A percentile compares a stretch with the other conserved stretches of the same genome.
Conservation (phyloP, 2,888 invertebrate species). For the Macaria notata region DNA sequence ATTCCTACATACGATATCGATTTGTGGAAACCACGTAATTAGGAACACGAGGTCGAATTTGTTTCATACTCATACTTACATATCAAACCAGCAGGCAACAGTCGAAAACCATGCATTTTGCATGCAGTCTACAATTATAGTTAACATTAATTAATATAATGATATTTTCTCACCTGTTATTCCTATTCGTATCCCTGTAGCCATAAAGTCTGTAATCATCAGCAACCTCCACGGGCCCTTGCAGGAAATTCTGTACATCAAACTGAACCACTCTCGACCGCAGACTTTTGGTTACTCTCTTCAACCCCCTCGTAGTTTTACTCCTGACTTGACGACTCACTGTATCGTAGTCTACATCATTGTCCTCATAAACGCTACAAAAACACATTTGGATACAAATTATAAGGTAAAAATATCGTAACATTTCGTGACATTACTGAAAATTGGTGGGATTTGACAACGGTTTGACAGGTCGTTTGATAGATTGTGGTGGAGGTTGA, state of each 20-base stretch:
- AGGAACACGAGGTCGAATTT: too few species aligned
- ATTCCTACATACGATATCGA: too few species aligned
- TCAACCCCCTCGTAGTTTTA: constrained; percentile 2
- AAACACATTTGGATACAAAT: constrained; percentile 40
- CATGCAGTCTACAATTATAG: too few species aligned
- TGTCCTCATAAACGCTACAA: constrained; percentile 41
- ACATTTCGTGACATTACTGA: constrained; percentile 38
- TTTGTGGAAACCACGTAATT: too few species aligned
- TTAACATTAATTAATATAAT: too few species aligned
- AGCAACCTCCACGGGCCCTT: constrained; percentile 32
- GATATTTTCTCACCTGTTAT: constrained; percentile 15
- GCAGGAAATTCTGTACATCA: constrained; percentile 58
- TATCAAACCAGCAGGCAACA: too few species aligned
- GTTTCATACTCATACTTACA: too few species aligned
- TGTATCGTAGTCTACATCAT: constrained; percentile 10
- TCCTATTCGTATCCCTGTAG: constrained; percentile 32
- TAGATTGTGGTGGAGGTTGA: not conserved
- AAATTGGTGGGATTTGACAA: constrained; percentile 1
- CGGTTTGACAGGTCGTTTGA: constrained; percentile 4
- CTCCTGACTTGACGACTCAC: constrained; percentile 9
- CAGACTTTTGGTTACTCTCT: constrained; percentile 6
- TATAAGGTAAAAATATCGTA: constrained; percentile 41
- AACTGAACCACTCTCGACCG: constrained; percentile 46
- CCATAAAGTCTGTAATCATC: constrained; percentile 28
- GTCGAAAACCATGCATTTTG: too few species aligned